These are phyloP conservation scores for Paracentrotus lividus DNA, from an alignment of 53 echinoderm and acorn worm species.

Conservation along the genomic window DNA sequence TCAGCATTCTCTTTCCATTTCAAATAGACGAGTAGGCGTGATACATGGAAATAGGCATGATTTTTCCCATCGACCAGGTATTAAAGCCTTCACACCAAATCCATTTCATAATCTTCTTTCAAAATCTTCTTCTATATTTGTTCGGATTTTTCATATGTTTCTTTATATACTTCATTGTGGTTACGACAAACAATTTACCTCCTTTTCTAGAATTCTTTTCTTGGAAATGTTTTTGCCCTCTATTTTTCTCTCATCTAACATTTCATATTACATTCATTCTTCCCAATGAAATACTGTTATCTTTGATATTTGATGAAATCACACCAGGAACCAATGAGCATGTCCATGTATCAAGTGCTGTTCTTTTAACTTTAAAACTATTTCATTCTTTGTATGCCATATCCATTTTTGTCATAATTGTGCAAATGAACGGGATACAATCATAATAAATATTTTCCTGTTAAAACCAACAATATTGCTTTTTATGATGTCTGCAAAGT, in stretches of 20 bases:
- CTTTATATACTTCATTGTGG: too few relatives aligned
- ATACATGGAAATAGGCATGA: neutral
- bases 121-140: neutral
- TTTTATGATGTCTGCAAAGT: too few relatives aligned
- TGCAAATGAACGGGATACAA: too few relatives aligned
- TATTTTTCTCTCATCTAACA: neutral
- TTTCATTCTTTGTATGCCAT: too few relatives aligned
- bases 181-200: too few relatives aligned
- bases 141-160: neutral
- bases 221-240: neutral
- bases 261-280: neutral
- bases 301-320: too few relatives aligned
- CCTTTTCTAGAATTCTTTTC: neutral
- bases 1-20: slow-evolving; percentile 36
- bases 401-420: too few relatives aligned
- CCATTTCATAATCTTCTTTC: neutral
- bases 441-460: too few relatives aligned
- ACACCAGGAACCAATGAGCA: too few relatives aligned
- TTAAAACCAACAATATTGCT: too few relatives aligned
- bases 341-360: too few relatives aligned
- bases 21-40: neutral
- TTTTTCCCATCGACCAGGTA: neutral
- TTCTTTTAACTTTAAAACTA: too few relatives aligned
- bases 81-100: neutral
- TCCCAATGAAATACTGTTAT: neutral